phyloP scores from a whole-genome alignment of 23 tunicate genomes.

The Corella eumyota region DNA sequence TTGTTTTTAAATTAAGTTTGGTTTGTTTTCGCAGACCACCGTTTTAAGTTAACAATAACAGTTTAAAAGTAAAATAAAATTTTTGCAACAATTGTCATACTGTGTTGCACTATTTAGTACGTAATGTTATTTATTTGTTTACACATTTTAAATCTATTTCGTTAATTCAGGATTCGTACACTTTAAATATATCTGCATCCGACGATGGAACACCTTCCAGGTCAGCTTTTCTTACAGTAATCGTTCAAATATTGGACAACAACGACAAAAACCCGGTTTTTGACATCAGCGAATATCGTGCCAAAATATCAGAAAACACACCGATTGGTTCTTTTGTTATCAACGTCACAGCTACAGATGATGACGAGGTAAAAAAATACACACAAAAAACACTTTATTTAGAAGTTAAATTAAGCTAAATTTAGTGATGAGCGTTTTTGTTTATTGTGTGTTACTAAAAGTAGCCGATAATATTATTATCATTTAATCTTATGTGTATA shows the following conservation, averaged over 20 bases:
- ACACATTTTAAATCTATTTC: not conserved
- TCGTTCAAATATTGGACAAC: slow-evolving; percentile 52
- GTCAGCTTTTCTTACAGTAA: slow-evolving; percentile 47
- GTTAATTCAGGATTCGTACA: slow-evolving; percentile 36
- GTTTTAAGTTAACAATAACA: no score
- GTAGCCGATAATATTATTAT: no score
- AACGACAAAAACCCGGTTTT: slow-evolving; percentile 84
- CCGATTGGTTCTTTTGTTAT: slow-evolving; percentile 28
- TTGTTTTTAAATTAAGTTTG: not conserved
- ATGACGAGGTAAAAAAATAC: slow-evolving; percentile 60
- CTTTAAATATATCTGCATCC: slow-evolving; percentile 62
- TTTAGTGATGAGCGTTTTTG: no score
- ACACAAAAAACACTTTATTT: no score
- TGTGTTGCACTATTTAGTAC: no score
- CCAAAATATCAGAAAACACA: slow-evolving; percentile 45
- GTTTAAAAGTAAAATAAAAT: no score
- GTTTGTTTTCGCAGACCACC: no score
- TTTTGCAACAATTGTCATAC: no score
- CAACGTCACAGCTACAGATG: slow-evolving; percentile 57
- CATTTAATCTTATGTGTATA: no score
- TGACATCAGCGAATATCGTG: slow-evolving; percentile 42
- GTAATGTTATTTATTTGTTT: no score
- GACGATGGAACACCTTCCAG: slow-evolving; percentile 62
- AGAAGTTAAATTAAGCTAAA: slow-evolving; percentile 1
- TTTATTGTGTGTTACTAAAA: no score